These are phyloP conservation scores for Channa argus DNA, from an alignment of 2,113 vertebrate genomes.

Conservation along the genomic window DNA sequence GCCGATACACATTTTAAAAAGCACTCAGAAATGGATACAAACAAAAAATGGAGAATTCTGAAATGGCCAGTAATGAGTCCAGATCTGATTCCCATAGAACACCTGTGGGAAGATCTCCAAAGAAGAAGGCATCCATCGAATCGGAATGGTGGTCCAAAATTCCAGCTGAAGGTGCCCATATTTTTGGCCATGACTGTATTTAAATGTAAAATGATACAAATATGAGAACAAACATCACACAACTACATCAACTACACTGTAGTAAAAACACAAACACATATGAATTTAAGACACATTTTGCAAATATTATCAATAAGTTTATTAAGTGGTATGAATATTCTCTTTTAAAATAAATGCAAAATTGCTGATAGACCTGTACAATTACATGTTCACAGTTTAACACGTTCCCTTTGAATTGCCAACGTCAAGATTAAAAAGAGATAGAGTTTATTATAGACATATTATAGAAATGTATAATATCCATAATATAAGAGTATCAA, in stretches of 20 bases:
- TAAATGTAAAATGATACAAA: too few species aligned
- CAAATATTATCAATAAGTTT: conserved; percentile 85
- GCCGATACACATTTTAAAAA: too few species aligned
- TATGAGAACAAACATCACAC: not conserved
- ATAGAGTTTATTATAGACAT: conserved; percentile 87
- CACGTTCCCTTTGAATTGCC: conserved; percentile 93
- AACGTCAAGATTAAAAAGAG: conserved; percentile 83
- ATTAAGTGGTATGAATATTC: conserved; percentile 85
- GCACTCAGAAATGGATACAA: too few species aligned
- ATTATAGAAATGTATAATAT: conserved; percentile 88
- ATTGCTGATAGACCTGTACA: conserved; percentile 90
- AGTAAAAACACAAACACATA: not conserved
- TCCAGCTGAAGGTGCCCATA: too few species aligned
- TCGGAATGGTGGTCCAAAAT: too few species aligned
- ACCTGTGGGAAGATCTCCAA: too few species aligned
- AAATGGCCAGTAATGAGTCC: too few species aligned
- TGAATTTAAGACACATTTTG: conserved; percentile 26
- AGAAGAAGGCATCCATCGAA: too few species aligned
- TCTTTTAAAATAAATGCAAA: conserved; percentile 88
- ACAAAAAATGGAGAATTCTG: too few species aligned
- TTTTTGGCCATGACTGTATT: too few species aligned
- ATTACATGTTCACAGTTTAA: conserved; percentile 95
- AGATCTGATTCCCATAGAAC: too few species aligned
- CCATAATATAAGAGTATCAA: conserved; percentile 77
- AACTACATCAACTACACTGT: not conserved